Evolutionary conservation across 2,113 vertebrate species (phyloP), one percentile per base, ranked within the genome.

Genomic region (Syngnathus floridae): DNA sequence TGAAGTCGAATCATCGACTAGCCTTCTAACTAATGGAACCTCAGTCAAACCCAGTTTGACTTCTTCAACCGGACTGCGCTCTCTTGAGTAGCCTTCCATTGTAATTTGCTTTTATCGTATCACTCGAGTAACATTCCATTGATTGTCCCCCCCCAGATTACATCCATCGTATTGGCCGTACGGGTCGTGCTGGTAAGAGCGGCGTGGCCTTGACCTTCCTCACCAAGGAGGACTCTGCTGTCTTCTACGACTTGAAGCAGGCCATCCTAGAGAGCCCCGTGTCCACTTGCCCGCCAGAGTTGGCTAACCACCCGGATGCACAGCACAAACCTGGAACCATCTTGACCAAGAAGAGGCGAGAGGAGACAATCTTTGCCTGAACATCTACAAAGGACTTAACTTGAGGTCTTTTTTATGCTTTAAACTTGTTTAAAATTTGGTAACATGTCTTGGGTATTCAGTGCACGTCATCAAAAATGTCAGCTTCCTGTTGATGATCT

Each of bases 321-420:
- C 95, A 97, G 82, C 97, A 99, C 91, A 99, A 99, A 37, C 96
- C 97, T 0, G 97, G 97, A 78, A 99, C 97, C 77, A 99, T 99
- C 89, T 94, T 99, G 74, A 99, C 96, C 86, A 98, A 99, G 90
- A 99, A 98, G 90, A 91, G 96, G 11, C 90, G 96, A 22, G 97
- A 99, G 79, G 97, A 99, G 85, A 99, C 97, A 70, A 99, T 98
- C 86, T 98, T 98, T 8, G 97, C 96, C n/a, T 99, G 88, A 96
- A 67, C 58, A 38, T 51, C n/a, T 38, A 64, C 14, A 22, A 1
- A 31, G 1, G 13, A n/a, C 16, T 19, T 41, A 19, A n/a, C 59
- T 56, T 65, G 40, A 21, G 17, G 21, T 54, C 22, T 22, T 78
- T 69, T 68, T 43, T 16, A 21, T 38, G 14, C 37, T 31, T 45